These are phyloP conservation scores for Mobula hypostoma DNA, from an alignment of 2,113 vertebrate species.

Conservation along the genomic window DNA sequence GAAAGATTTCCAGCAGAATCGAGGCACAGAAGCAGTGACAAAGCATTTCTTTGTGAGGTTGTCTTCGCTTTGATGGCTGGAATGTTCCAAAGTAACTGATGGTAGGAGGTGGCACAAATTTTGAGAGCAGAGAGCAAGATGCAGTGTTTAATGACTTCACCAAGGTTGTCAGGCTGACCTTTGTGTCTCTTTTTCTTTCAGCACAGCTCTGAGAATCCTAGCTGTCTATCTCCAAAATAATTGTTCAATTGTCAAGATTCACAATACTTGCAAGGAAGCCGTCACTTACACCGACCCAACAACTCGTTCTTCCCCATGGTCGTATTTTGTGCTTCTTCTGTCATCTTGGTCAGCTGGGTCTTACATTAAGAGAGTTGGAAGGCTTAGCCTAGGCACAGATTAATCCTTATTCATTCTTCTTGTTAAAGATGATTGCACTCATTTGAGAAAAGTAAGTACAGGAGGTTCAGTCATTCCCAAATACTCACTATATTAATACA, in stretches of 20 bases:
- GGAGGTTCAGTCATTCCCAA: background rate
- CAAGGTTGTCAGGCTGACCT: background rate
- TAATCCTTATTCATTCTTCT: background rate
- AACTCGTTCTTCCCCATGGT: background rate
- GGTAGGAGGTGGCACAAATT: background rate
- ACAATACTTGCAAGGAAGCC: background rate
- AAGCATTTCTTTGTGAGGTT: background rate
- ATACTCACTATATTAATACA: background rate
- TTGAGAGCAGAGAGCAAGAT: background rate
- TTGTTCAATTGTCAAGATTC: background rate
- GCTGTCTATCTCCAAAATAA: background rate
- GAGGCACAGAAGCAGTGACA: background rate
- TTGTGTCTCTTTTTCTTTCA: background rate
- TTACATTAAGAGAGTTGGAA: background rate
- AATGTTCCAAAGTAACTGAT: background rate
- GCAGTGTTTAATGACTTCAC: background rate
- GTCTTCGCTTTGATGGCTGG: background rate
- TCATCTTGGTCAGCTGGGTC: background rate
- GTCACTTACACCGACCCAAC: background rate
- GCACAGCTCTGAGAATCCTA: background rate
- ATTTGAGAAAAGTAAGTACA: background rate
- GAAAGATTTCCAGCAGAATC: background rate
- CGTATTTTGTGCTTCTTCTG: background rate
- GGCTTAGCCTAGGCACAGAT: background rate
- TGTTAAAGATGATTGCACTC: background rate